Percentiles rank a stretch among this genome's conserved stretches.
Evolutionary conservation across 2,888 invertebrate genomes (phyloP).

Genomic region (Hipparchia sbordonii): DNA sequence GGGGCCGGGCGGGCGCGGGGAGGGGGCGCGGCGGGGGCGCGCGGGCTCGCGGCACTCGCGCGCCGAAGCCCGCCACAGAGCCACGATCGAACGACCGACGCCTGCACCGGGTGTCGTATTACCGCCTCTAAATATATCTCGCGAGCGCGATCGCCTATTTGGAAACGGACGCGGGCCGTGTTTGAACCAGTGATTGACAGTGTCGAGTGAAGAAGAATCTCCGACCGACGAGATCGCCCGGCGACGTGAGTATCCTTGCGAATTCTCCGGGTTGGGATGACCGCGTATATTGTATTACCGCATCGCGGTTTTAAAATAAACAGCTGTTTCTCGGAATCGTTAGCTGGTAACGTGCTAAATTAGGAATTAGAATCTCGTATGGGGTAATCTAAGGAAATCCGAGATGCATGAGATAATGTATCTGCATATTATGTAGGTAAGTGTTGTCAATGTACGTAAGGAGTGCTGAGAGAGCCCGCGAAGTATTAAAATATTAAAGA

Average conservation of each 20-base stretch:
- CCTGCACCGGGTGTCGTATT: slow-evolving; percentile 80
- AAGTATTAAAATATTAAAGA: slow-evolving; percentile 11
- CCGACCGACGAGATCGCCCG: slow-evolving; percentile 56
- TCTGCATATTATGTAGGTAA: slow-evolving; percentile 29
- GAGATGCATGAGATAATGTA: slow-evolving; percentile 48
- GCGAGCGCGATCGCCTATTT: slow-evolving; percentile 81
- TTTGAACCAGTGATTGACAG: slow-evolving; percentile 82
- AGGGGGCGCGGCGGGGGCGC: slow-evolving; percentile 33
- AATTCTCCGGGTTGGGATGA: slow-evolving; percentile 42
- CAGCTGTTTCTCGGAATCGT: slow-evolving; percentile 76
- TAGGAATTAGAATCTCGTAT: slow-evolving; percentile 69
- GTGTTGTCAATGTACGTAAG: slow-evolving; percentile 5
- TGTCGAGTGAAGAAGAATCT: slow-evolving; percentile 78
- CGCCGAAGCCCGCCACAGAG: slow-evolving; percentile 63
- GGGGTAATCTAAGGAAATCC: slow-evolving; percentile 57
- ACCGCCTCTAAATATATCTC: slow-evolving; percentile 79
- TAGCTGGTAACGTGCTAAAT: slow-evolving; percentile 72
- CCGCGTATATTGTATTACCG: slow-evolving; percentile 60
- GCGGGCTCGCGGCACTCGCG: slow-evolving; percentile 61
- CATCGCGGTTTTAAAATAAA: slow-evolving; percentile 75
- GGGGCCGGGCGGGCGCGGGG: slow-evolving; percentile 41
- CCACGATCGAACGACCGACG: slow-evolving; percentile 73
- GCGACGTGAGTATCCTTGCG: slow-evolving; percentile 68
- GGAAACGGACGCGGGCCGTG: slow-evolving; percentile 78
- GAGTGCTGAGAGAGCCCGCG: slow-evolving; percentile 1